phyloP scores from a whole-genome alignment of 2,797 vertebrate genomes.

The Squalus acanthias region DNA sequence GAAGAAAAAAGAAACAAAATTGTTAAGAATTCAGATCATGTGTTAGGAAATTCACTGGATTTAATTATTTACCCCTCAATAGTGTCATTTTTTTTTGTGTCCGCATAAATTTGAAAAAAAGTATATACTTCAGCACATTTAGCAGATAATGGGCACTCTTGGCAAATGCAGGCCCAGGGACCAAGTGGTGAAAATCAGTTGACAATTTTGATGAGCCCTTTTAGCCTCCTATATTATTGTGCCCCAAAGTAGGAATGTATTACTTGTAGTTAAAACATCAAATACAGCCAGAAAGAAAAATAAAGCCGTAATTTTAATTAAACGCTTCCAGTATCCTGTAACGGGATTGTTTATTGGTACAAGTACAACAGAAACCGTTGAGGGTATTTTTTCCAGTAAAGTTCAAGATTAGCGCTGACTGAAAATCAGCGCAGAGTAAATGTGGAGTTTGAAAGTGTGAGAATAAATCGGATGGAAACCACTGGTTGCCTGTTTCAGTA shows the following conservation, averaged over 20 bases:
- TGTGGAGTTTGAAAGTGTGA: background rate
- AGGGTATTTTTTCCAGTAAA: background rate
- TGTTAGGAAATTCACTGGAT: background rate
- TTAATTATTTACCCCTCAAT: background rate
- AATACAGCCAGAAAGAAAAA: background rate
- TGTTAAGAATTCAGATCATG: background rate
- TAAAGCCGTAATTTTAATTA: background rate
- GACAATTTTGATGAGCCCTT: background rate
- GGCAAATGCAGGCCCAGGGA: no score
- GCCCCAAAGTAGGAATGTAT: background rate
- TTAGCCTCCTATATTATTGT: background rate
- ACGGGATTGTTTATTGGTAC: background rate
- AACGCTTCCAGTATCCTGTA: constrained; percentile 12
- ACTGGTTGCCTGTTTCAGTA: background rate
- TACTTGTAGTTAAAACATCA: constrained; percentile 5
- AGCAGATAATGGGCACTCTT: background rate
- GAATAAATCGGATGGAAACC: background rate
- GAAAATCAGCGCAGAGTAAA: background rate
- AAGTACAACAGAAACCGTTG: background rate
- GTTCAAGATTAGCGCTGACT: background rate
- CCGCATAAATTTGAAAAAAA: background rate
- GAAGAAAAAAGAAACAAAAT: background rate
- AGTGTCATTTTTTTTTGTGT: background rate
- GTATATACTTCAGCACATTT: background rate
- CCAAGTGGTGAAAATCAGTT: background rate